A percentile compares a stretch with the other conserved stretches of the same genome.
phyloP scores from a whole-genome alignment of 2,888 invertebrate genomes.

The Plebejus argus region DNA sequence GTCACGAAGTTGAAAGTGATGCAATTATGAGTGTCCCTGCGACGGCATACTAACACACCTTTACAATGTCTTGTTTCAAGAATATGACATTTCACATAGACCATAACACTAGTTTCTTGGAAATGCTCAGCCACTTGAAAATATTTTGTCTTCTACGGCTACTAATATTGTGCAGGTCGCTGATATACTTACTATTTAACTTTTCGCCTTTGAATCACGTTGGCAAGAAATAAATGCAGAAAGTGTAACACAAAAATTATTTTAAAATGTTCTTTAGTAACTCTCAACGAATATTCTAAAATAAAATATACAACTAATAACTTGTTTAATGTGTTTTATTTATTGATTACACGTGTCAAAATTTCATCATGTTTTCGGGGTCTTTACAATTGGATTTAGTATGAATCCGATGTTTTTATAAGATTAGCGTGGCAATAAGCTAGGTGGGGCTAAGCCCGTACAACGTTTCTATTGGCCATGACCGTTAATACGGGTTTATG shows the following conservation, averaged over 20 bases:
- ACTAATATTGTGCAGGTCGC: too few relatives aligned
- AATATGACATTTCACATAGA: background rate
- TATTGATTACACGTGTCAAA: background rate
- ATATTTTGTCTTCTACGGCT: too few relatives aligned
- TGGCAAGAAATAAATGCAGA: too few relatives aligned
- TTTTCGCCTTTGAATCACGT: too few relatives aligned
- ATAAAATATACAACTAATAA: too few relatives aligned
- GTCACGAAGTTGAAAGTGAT: conserved; percentile 64
- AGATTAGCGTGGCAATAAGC: conserved; percentile 25
- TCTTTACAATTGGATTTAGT: conserved; percentile 7
- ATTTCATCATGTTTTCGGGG: background rate
- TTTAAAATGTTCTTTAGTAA: too few relatives aligned
- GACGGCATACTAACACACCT: conserved; percentile 68
- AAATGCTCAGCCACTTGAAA: background rate
- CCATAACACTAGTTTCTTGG: background rate
- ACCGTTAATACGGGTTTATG: conserved; percentile 43
- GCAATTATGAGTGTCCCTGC: conserved; percentile 65
- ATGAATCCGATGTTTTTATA: conserved; percentile 13
- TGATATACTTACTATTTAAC: too few relatives aligned
- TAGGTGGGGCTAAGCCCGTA: conserved; percentile 35
- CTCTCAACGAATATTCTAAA: too few relatives aligned
- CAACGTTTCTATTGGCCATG: conserved; percentile 39
- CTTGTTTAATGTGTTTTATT: too few relatives aligned
- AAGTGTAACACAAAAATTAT: too few relatives aligned
- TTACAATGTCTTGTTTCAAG: conserved; percentile 32